Evolutionary conservation across 2,888 invertebrate genomes (phyloP).

Genomic region (Caenorhabditis sinica): DNA sequence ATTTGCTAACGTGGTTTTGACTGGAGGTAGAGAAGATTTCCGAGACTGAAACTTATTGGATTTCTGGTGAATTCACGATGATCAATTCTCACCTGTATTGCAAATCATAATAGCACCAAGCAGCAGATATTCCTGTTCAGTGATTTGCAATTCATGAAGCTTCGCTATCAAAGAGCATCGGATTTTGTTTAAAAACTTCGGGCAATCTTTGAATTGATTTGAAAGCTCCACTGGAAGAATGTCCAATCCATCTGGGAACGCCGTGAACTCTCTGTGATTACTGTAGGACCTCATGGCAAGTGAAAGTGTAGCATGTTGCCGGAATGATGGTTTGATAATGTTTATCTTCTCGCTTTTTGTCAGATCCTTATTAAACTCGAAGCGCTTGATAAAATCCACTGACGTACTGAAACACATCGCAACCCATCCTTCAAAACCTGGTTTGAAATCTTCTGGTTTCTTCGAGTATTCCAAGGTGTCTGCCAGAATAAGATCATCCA

Average conservation of each 20-base stretch:
- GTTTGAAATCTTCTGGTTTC: not conserved
- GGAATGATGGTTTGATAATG: not conserved
- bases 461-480: not conserved
- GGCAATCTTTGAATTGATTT: not conserved
- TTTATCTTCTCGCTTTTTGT: not conserved
- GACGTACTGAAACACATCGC: not conserved
- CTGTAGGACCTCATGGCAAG: constrained; percentile 7
- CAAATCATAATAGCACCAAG: constrained; percentile 14
- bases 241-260: not conserved
- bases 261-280: not conserved
- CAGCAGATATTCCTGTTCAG: constrained; percentile 21
- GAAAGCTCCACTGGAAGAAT: not conserved
- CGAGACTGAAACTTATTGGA: not conserved
- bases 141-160: not conserved
- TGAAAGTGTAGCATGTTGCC: not conserved
- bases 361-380: not conserved
- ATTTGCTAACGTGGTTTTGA: not conserved
- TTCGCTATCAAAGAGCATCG: constrained; percentile 1
- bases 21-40: not conserved
- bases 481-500: not conserved
- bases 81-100: no score
- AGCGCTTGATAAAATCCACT: not conserved
- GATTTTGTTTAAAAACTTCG: not conserved
- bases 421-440: not conserved
- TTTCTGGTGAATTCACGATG: no score